phyloP scores from a whole-genome alignment of 2,797 vertebrate genomes.

The Cryptoblepharus egeriae region DNA sequence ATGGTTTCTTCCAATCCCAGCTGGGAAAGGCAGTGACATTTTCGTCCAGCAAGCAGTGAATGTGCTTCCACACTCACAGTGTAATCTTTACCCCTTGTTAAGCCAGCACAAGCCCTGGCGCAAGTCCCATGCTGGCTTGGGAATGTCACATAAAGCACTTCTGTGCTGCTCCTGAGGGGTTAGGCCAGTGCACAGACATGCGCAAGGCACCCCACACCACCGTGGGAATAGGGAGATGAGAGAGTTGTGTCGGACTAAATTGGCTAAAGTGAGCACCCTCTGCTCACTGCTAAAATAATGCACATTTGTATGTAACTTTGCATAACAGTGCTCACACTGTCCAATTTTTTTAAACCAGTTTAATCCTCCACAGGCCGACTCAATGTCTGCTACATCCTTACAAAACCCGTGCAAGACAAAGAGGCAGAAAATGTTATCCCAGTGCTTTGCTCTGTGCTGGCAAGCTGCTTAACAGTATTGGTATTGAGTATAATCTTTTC shows the following conservation, averaged over 20 bases:
- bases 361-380: slow-evolving; percentile 32
- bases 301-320: not conserved
- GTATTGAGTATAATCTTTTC: slow-evolving; percentile 23
- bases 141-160: too few species aligned
- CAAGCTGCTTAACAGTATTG: not conserved
- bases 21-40: not conserved
- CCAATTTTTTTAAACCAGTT: not conserved
- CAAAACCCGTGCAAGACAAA: not conserved
- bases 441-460: fast-evolving
- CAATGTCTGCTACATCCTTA: not conserved
- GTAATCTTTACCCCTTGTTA: too few species aligned
- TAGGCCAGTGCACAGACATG: too few species aligned
- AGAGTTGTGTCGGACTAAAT: too few species aligned
- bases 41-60: not conserved
- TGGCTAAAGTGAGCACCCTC: too few species aligned
- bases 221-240: too few species aligned
- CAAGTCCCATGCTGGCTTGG: too few species aligned
- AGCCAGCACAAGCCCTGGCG: too few species aligned
- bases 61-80: not conserved
- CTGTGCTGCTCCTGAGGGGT: too few species aligned
- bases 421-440: not conserved
- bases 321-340: fast-evolving
- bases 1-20: not conserved
- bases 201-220: too few species aligned
- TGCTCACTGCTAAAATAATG: not conserved